Percentiles rank a stretch among this genome's conserved stretches.
phyloP scores from a whole-genome alignment of 2,113 vertebrate genomes.

The Sylvia atricapilla region DNA sequence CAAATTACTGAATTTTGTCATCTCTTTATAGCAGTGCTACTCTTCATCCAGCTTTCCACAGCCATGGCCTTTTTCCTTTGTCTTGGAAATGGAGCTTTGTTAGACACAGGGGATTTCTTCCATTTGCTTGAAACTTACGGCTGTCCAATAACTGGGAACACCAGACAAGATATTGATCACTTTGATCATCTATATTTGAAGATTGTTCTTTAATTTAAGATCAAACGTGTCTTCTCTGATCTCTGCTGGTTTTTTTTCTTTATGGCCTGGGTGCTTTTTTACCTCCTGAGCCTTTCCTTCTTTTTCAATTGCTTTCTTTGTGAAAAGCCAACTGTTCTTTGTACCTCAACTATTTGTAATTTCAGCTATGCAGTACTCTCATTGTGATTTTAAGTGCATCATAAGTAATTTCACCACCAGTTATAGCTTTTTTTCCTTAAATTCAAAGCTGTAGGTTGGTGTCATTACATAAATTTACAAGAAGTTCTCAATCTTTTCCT shows the following conservation, averaged over 20 bases:
- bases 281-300: not conserved
- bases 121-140: not conserved
- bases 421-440: not conserved
- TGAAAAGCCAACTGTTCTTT: not conserved
- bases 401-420: not conserved
- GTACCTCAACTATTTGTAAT: not conserved
- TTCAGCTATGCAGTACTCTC: not conserved
- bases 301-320: not conserved
- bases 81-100: not conserved
- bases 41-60: not conserved
- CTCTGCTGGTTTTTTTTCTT: not conserved
- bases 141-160: not conserved
- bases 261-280: not conserved
- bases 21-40: not conserved
- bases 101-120: not conserved
- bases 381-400: not conserved
- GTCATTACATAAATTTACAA: not conserved
- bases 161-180: not conserved
- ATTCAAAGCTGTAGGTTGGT: not conserved
- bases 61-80: not conserved
- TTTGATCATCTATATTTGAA: slow-evolving; percentile 10
- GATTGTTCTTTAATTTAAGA: not conserved
- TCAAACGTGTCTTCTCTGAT: not conserved
- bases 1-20: not conserved
- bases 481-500: not conserved